phyloP scores from a whole-genome alignment of 2,113 vertebrate species.

The Xiphophorus couchianus region DNA sequence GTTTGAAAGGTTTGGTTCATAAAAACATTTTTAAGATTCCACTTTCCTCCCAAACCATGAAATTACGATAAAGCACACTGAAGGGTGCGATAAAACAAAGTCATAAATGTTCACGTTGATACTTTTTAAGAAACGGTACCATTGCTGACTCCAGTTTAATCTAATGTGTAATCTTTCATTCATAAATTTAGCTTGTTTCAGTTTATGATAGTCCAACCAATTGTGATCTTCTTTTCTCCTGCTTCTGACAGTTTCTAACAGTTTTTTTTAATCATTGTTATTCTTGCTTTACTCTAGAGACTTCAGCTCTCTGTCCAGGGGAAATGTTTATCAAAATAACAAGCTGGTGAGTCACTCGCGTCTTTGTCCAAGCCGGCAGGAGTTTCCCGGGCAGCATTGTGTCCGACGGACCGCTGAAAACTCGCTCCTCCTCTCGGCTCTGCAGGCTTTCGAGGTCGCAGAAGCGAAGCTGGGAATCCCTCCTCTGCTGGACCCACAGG shows the following conservation, averaged over 20 bases:
- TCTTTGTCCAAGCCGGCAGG: neutral
- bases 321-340: slow-evolving; percentile 88
- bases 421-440: neutral
- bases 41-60: too few relatives aligned
- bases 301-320: slow-evolving; percentile 89
- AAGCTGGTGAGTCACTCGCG: slow-evolving; percentile 84
- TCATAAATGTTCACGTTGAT: too few relatives aligned
- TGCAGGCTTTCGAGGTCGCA: slow-evolving; percentile 88
- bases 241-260: neutral
- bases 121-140: neutral
- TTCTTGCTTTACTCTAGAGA: slow-evolving; percentile 79
- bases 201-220: neutral
- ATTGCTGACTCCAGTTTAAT: neutral
- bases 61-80: too few relatives aligned
- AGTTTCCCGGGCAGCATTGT: neutral
- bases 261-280: slow-evolving; percentile 4
- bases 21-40: too few relatives aligned
- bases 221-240: too few relatives aligned
- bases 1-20: too few relatives aligned
- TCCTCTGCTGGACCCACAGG: slow-evolving; percentile 85
- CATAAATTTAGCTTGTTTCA: neutral
- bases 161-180: neutral
- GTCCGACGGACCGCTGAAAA: neutral
- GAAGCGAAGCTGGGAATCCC: slow-evolving; percentile 89
- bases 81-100: too few relatives aligned